Evolutionary conservation across 1,140 invertebrate genomes (phyloP), one percentile per base, ranked within the genome.

Genomic region (Drosophila fuyamai): DNA sequence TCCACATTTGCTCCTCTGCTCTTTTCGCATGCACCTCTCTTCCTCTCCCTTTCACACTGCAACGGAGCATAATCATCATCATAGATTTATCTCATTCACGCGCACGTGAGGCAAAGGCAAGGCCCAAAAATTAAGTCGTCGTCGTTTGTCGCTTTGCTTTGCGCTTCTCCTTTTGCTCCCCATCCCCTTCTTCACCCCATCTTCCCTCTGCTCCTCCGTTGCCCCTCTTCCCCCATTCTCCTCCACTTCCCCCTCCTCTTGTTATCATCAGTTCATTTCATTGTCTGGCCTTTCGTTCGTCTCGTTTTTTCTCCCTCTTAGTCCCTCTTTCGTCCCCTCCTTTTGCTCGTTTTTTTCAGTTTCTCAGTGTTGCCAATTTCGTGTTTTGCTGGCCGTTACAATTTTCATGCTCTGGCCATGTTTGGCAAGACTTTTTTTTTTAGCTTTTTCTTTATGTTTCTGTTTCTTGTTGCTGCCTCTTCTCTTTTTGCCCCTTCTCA

Each of bases 71-170:
- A 68, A 79, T 77, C 72, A 89, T 88, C 83, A 86, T 88, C 84
- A 89, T 89, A 89, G 83, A 83, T 88, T 88, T 88, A 88, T 88
- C 83, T 88, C 83, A 89, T 88, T 88, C 83, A 57, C 84, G 83
- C 83, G 72, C 83, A 83, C 84, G 79, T 89, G 80, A 89, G 76
- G 73, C 75, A 75, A 73, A 89, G 76, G 78, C 75, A 75, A 56
- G 78, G 50, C 62, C 63, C 59, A 79, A 86, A 86, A 88, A 79
- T 83, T 83, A 79, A 80, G 83, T 89, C 79, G 82, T 74, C 43
- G 68, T 67, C 66, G 63, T 47, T 71, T 71, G 63, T 71, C 65
- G 67, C 67, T 57, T 70, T 70, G 63, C 41, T 55, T 51, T 78
- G 68, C 54, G 38, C 50, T 50, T 46, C 48, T 59, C 41, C 58